phyloP scores from a whole-genome alignment of 2,113 vertebrate species.

The Orientallactaga bullata region DNA sequence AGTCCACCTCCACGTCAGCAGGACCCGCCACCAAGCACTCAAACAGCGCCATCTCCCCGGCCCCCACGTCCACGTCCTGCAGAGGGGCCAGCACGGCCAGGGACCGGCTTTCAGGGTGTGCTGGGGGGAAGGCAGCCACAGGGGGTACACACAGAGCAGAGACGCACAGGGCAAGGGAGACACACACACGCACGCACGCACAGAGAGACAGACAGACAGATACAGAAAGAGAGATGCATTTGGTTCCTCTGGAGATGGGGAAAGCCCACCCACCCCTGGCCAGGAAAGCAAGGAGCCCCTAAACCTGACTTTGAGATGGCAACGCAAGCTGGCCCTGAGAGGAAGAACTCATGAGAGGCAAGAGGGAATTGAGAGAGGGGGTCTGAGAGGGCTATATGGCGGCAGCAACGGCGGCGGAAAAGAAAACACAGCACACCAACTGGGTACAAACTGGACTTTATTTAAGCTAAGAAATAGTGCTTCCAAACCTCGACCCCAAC shows the following conservation, averaged over 20 bases:
- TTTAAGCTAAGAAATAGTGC: slow-evolving; percentile 88
- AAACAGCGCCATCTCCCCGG: slow-evolving; percentile 96
- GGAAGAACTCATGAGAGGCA: not conserved
- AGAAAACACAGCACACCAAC: slow-evolving; percentile 88
- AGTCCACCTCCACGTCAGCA: slow-evolving; percentile 97
- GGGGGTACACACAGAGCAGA: slow-evolving; percentile 71
- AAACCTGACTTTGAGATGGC: slow-evolving; percentile 49
- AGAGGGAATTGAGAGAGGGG: slow-evolving; percentile 56
- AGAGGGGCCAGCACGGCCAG: slow-evolving; percentile 93
- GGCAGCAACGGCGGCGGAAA: slow-evolving; percentile 62
- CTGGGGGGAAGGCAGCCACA: slow-evolving; percentile 84
- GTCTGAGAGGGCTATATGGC: not conserved
- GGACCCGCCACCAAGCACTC: slow-evolving; percentile 96
- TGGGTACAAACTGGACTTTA: slow-evolving; percentile 90
- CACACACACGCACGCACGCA: slow-evolving; percentile 19
- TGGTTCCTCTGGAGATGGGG: slow-evolving; percentile 71
- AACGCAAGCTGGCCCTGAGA: slow-evolving; percentile 38
- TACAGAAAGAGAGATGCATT: slow-evolving; percentile 81
- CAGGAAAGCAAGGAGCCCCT: slow-evolving; percentile 40
- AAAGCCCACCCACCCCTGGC: slow-evolving; percentile 45
- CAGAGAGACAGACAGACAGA: slow-evolving; percentile 79
- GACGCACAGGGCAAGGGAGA: slow-evolving; percentile 60
- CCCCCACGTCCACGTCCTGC: slow-evolving; percentile 95
- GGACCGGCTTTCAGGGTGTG: slow-evolving; percentile 90
- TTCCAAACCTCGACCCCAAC: slow-evolving; percentile 67